Evolutionary conservation across 2,797 vertebrate genomes (phyloP).

Genomic region (Mus spretus): DNA sequence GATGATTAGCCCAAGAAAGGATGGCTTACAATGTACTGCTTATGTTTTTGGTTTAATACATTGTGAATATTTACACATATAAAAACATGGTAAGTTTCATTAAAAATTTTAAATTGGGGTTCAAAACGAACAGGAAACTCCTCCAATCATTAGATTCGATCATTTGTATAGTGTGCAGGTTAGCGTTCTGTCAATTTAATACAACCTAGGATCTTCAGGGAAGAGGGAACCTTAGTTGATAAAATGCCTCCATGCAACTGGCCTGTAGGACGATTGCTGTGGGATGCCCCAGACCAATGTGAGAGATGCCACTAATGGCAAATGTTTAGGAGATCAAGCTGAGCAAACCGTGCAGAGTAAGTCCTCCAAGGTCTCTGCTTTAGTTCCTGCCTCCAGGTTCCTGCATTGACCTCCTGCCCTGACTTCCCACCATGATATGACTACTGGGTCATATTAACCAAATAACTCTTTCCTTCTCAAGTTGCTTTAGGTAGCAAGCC

Average conservation of each 20-base stretch:
- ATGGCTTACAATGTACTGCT: not conserved
- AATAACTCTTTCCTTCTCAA: not conserved
- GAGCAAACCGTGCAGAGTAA: not conserved
- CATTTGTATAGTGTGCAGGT: not conserved
- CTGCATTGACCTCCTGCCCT: not conserved
- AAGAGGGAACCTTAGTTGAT: not conserved
- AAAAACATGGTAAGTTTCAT: slow-evolving; percentile 43
- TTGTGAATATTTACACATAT: slow-evolving; percentile 49
- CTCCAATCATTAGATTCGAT: not conserved
- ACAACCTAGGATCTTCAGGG: not conserved
- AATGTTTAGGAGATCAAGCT: not conserved
- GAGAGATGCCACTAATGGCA: not conserved
- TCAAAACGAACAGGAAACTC: slow-evolving; percentile 27
- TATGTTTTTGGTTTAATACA: slow-evolving; percentile 28
- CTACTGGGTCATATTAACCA: not conserved
- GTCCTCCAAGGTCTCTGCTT: not conserved
- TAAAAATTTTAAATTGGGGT: not conserved
- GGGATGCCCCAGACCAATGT: not conserved
- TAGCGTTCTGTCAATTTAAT: not conserved
- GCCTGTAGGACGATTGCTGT: not conserved
- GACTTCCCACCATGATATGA: not conserved
- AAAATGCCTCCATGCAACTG: not conserved
- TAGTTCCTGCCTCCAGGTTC: not conserved
- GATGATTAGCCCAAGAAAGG: slow-evolving; percentile 17
- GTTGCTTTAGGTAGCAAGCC: not conserved